phyloP scores from a whole-genome alignment of 2,797 vertebrate species.

The Thamnophis elegans region DNA sequence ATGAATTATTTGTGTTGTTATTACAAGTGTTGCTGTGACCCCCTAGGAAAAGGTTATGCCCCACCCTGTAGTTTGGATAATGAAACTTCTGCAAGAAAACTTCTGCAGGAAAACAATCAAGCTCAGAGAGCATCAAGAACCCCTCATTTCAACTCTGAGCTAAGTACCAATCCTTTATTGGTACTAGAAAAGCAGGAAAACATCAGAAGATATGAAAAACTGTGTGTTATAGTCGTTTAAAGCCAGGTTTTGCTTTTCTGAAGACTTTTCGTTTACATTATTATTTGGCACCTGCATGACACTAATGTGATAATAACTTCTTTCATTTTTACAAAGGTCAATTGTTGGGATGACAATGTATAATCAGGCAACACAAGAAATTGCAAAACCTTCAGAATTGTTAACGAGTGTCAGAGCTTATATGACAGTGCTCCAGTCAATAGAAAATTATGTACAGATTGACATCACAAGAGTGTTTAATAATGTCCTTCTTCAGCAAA shows the following conservation, averaged over 20 bases:
- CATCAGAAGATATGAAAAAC: background rate
- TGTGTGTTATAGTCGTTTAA: background rate
- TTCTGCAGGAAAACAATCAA: background rate
- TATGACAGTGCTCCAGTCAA: constrained; percentile 98
- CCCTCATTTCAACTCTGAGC: background rate
- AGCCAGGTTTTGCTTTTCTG: background rate
- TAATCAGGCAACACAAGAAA: constrained; percentile 98
- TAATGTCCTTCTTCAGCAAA: constrained; percentile 98
- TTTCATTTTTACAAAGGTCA: constrained; percentile 69
- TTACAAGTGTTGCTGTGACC: no score
- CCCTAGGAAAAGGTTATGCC: no score
- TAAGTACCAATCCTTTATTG: background rate
- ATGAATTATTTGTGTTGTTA: no score
- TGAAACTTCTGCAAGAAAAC: background rate
- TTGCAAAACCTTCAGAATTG: constrained; percentile 97
- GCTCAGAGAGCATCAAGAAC: background rate
- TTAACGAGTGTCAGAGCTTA: constrained; percentile 96
- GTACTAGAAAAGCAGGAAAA: background rate
- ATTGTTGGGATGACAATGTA: constrained; percentile 99
- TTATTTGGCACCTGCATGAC: background rate
- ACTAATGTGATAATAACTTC: background rate
- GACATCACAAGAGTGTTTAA: constrained; percentile 99
- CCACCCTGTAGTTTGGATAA: background rate
- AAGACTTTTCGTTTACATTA: background rate
- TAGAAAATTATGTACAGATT: constrained; percentile 99